These are phyloP conservation scores for Linurgus olivaceus DNA, from an alignment of 2,797 vertebrate genomes.

Conservation along the genomic window DNA sequence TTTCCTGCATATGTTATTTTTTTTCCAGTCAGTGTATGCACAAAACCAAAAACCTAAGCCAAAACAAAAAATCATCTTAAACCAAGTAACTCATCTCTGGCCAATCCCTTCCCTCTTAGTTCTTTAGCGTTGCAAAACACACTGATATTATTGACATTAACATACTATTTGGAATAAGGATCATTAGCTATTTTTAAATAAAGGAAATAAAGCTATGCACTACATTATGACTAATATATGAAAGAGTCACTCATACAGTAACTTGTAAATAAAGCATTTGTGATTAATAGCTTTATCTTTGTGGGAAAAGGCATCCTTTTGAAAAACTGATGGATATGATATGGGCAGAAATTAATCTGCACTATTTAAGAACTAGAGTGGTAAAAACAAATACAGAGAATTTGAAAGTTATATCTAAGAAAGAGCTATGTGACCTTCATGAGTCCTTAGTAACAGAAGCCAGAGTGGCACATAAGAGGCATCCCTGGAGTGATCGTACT, in stretches of 20 bases:
- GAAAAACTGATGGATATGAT: not conserved
- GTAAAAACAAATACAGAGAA: not conserved
- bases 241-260: not conserved
- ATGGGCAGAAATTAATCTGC: not conserved
- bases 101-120: not conserved
- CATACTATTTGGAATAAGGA: not conserved
- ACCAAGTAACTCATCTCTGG: not conserved
- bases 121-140: not conserved
- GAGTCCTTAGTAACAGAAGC: not conserved
- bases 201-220: slow-evolving; percentile 10
- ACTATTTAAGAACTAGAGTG: not conserved
- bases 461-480: not conserved
- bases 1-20: not conserved
- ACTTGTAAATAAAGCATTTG: slow-evolving; percentile 2
- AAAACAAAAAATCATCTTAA: not conserved
- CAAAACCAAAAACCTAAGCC: not conserved
- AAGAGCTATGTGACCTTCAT: not conserved
- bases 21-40: not conserved
- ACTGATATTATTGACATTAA: slow-evolving; percentile 12
- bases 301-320: not conserved
- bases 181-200: slow-evolving; percentile 23
- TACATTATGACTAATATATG: slow-evolving; percentile 9
- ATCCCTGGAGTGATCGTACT: not conserved
- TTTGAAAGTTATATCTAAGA: not conserved
- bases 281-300: slow-evolving; percentile 29